A percentile compares a stretch with the other conserved stretches of the same genome.
These are phyloP conservation scores for Cenopis cana DNA, from an alignment of 2,888 invertebrate species.

Conservation along the genomic window DNA sequence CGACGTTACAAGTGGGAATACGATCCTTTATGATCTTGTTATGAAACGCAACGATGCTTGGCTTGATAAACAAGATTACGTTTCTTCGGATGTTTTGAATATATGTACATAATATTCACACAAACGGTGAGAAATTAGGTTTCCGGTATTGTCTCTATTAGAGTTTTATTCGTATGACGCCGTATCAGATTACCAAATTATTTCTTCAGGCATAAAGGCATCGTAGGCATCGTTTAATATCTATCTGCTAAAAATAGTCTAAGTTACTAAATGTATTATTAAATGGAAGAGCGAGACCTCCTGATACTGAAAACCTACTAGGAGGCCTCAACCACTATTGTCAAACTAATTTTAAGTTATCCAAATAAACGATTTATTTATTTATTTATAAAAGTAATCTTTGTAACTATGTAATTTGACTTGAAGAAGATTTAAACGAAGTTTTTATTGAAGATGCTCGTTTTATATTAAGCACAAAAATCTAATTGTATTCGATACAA, in stretches of 20 bases:
- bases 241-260: too few relatives aligned
- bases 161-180: neutral
- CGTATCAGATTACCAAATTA: too few relatives aligned
- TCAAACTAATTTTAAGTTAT: too few relatives aligned
- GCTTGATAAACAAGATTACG: constrained; percentile 19
- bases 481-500: too few relatives aligned
- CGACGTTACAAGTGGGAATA: constrained; percentile 27
- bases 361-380: too few relatives aligned
- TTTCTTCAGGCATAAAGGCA: too few relatives aligned
- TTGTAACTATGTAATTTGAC: neutral
- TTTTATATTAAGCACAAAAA: neutral
- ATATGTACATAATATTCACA: neutral
- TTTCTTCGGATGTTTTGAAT: constrained; percentile 17
- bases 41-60: constrained; percentile 23
- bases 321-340: too few relatives aligned
- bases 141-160: neutral
- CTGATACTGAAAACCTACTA: too few relatives aligned
- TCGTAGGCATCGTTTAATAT: too few relatives aligned
- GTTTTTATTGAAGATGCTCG: neutral
- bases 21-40: constrained; percentile 36
- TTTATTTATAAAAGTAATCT: too few relatives aligned
- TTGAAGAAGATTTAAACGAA: neutral
- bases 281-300: too few relatives aligned
- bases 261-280: too few relatives aligned
- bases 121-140: neutral